A percentile compares a stretch with the other conserved stretches of the same genome.
phyloP scores from a whole-genome alignment of 2,113 vertebrate genomes.

The Apodemus speciosus region DNA sequence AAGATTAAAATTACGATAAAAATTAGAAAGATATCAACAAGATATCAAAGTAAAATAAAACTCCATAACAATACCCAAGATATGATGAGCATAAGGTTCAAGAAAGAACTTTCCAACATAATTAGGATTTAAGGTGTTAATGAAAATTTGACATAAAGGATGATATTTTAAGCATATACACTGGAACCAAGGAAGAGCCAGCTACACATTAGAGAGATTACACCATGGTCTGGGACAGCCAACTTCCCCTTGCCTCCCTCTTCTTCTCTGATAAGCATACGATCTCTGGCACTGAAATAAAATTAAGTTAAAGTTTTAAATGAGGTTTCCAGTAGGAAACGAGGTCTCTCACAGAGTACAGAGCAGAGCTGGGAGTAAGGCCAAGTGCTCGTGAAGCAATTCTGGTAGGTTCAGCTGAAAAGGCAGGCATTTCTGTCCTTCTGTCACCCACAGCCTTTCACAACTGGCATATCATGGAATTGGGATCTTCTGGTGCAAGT shows the following conservation, averaged over 20 bases:
- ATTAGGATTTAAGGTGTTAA: constrained; percentile 57
- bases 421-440: constrained; percentile 55
- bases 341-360: neutral
- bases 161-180: neutral
- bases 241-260: neutral
- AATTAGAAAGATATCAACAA: constrained; percentile 39
- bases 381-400: constrained; percentile 72
- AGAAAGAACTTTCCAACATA: constrained; percentile 26
- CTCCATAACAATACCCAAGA: neutral
- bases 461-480: neutral
- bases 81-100: neutral
- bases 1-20: constrained; percentile 1
- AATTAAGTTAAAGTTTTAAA: constrained; percentile 75
- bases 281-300: constrained; percentile 59
- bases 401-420: constrained; percentile 72
- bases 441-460: neutral
- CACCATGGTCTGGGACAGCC: neutral
- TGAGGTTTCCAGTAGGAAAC: constrained; percentile 66
- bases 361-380: constrained; percentile 64
- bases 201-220: neutral
- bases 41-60: neutral
- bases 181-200: accelerated
- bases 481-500: neutral
- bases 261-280: constrained; percentile 65
- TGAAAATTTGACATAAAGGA: constrained; percentile 64